phyloP scores from a whole-genome alignment of 2,888 invertebrate species.

The Tineola bisselliella region DNA sequence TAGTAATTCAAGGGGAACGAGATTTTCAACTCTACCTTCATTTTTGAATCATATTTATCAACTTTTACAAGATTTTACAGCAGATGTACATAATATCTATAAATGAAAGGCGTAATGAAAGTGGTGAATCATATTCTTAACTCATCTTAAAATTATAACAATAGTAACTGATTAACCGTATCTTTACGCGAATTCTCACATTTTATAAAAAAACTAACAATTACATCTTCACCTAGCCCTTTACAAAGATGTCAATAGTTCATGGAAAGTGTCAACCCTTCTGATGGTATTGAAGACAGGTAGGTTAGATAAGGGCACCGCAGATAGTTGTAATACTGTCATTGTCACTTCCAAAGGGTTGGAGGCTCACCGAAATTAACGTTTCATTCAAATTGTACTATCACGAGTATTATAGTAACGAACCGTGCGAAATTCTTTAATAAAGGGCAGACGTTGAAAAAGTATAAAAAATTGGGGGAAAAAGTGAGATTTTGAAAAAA shows the following conservation, averaged over 20 bases:
- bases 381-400: slow-evolving; percentile 51
- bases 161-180: slow-evolving; percentile 33
- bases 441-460: slow-evolving; percentile 26
- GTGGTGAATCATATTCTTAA: not conserved
- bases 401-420: slow-evolving; percentile 42
- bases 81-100: not conserved
- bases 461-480: slow-evolving; percentile 22
- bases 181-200: slow-evolving; percentile 32
- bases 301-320: slow-evolving; percentile 37
- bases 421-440: slow-evolving; percentile 61
- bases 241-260: slow-evolving; percentile 39
- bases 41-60: not conserved
- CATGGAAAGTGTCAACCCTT: slow-evolving; percentile 50
- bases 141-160: slow-evolving; percentile 17
- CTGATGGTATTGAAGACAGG: slow-evolving; percentile 42
- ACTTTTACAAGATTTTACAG: not conserved
- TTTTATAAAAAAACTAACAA: slow-evolving; percentile 30
- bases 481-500: slow-evolving; percentile 27
- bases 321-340: slow-evolving; percentile 37
- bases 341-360: slow-evolving; percentile 45
- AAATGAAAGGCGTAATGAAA: no score
- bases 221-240: slow-evolving; percentile 18
- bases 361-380: slow-evolving; percentile 49
- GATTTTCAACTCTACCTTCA: not conserved
- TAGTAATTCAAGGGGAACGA: slow-evolving; percentile 8